Evolutionary conservation across 2,113 vertebrate species (phyloP).

Genomic region (Cebidichthys violaceus): DNA sequence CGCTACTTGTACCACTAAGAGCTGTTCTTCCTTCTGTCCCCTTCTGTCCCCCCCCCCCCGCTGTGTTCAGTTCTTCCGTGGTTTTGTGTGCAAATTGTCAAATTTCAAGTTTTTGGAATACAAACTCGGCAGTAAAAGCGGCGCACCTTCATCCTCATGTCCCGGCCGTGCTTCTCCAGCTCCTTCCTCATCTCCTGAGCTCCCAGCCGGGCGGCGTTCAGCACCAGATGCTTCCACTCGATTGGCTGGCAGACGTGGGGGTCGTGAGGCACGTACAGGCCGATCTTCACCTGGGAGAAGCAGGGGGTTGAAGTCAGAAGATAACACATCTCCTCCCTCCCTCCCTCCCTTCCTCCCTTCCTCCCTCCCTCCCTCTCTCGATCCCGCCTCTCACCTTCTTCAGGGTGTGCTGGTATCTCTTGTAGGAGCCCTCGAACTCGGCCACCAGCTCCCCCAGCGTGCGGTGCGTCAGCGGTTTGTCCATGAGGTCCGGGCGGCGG

Average conservation of each 20-base stretch:
- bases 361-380: neutral
- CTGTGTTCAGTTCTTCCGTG: neutral
- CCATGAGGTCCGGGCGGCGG: conserved; percentile 95
- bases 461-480: conserved; percentile 91
- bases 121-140: no score
- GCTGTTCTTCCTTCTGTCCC: neutral
- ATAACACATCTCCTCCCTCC: neutral
- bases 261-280: conserved; percentile 94
- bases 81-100: neutral
- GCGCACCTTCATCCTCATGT: conserved; percentile 99
- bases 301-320: neutral
- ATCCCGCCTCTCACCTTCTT: conserved; percentile 83
- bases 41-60: no score
- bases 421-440: conserved; percentile 96
- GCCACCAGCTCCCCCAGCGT: conserved; percentile 96
- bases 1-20: neutral
- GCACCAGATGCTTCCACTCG: conserved; percentile 95
- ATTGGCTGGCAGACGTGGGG: conserved; percentile 96
- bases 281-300: conserved; percentile 88
- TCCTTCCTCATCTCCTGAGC: conserved; percentile 91
- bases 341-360: neutral
- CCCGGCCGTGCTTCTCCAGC: conserved; percentile 94
- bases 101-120: no score
- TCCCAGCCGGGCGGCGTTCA: conserved; percentile 90
- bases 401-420: conserved; percentile 94